phyloP scores from a whole-genome alignment of 2,888 invertebrate genomes.

The Thymelicus acteon region DNA sequence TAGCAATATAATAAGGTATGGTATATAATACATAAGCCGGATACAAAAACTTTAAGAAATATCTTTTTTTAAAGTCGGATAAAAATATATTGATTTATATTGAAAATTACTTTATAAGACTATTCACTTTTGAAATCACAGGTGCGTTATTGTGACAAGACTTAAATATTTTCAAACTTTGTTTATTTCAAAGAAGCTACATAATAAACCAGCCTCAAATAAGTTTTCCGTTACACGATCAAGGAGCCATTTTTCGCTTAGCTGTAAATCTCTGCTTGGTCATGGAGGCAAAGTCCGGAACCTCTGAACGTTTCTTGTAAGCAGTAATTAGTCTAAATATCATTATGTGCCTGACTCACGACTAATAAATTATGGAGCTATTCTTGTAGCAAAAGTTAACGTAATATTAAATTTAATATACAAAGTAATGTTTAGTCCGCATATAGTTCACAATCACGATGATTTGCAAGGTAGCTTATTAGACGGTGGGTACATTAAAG shows the following conservation, averaged over 20 bases:
- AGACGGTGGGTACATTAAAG: slow-evolving; percentile 8
- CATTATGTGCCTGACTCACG: slow-evolving; percentile 20
- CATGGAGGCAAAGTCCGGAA: slow-evolving; percentile 20
- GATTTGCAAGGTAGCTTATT: slow-evolving; percentile 19
- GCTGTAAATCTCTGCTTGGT: slow-evolving; percentile 29
- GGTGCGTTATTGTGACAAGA: too few relatives aligned
- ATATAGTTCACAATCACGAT: slow-evolving; percentile 16
- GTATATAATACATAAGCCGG: too few relatives aligned
- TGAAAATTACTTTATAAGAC: too few relatives aligned
- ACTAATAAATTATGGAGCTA: slow-evolving; percentile 22
- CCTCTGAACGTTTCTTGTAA: slow-evolving; percentile 20
- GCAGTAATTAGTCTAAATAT: slow-evolving; percentile 30
- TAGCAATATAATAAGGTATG: too few relatives aligned
- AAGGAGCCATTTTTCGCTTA: slow-evolving; percentile 24
- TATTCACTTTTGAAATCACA: too few relatives aligned
- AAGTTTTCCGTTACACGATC: slow-evolving; percentile 14
- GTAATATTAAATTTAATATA: slow-evolving; percentile 13
- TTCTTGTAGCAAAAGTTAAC: slow-evolving; percentile 10
- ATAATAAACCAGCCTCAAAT: neutral
- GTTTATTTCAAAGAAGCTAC: neutral
- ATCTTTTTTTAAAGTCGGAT: too few relatives aligned
- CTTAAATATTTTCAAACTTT: too few relatives aligned
- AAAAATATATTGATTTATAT: too few relatives aligned
- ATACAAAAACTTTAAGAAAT: too few relatives aligned
- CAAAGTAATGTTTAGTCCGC: neutral